phyloP scores from a whole-genome alignment of 35 echinoderm and acorn worm genomes.

The Heliocidaris tuberculata region DNA sequence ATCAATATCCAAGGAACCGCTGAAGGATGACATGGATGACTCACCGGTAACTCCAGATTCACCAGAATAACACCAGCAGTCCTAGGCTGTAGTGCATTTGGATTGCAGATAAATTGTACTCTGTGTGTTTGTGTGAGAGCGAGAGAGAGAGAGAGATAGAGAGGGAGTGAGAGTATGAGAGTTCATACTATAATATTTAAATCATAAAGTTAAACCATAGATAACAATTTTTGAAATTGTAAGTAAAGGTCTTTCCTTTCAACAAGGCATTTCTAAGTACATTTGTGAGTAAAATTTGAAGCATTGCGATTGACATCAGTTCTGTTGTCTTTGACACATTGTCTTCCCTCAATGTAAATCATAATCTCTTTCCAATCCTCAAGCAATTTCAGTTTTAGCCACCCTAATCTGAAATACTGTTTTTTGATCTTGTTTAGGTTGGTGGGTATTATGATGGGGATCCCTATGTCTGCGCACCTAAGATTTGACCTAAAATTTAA shows the following conservation, averaged over 20 bases:
- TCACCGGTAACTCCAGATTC: conserved; percentile 56
- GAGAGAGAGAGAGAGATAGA: background rate
- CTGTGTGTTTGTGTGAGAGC: background rate
- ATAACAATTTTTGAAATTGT: background rate
- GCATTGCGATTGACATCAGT: background rate
- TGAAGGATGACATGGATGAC: conserved; percentile 57
- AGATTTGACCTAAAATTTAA: no score
- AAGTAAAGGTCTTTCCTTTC: background rate
- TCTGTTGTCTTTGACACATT: background rate
- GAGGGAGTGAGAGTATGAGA: background rate
- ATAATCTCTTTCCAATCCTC: background rate
- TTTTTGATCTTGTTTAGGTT: background rate
- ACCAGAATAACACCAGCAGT: conserved; percentile 54
- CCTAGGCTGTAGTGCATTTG: background rate
- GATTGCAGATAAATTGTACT: background rate
- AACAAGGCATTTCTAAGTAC: background rate
- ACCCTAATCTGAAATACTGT: background rate
- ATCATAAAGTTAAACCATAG: background rate
- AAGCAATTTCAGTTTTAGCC: background rate
- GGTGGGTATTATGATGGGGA: background rate
- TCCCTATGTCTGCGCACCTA: no score
- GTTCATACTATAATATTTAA: background rate
- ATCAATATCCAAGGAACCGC: conserved; percentile 88
- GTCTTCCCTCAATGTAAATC: background rate
- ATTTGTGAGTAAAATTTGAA: background rate